phyloP scores from a whole-genome alignment of 1,140 invertebrate genomes.

The Bombus breviceps region DNA sequence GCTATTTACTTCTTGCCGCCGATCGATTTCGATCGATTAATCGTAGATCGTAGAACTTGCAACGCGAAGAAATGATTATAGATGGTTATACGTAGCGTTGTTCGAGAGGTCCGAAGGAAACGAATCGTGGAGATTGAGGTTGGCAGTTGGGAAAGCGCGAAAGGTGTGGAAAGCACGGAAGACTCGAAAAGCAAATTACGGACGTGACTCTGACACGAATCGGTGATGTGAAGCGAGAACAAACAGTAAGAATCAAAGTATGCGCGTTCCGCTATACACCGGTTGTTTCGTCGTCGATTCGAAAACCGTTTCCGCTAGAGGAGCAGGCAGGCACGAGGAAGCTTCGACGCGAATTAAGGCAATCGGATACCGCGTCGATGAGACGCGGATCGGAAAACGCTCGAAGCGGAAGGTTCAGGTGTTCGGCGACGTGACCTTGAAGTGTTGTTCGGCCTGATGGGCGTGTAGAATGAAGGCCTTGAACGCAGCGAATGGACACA shows the following conservation, averaged over 20 bases:
- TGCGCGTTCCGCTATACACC: neutral
- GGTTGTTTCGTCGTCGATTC: neutral
- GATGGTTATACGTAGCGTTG: neutral
- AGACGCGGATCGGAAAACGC: neutral
- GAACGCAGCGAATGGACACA: constrained; percentile 81
- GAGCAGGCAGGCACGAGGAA: constrained; percentile 25
- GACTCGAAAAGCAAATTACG: neutral
- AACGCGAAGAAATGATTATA: neutral
- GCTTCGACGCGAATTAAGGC: constrained; percentile 54
- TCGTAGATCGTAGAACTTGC: neutral
- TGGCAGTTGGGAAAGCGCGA: neutral
- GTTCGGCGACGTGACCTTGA: constrained; percentile 79
- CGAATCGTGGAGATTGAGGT: neutral
- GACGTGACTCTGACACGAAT: neutral
- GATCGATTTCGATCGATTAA: neutral
- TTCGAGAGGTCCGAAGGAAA: neutral
- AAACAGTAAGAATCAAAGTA: neutral
- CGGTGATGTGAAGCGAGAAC: neutral
- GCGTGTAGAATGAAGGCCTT: constrained; percentile 82
- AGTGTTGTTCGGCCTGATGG: constrained; percentile 82
- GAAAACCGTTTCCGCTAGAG: neutral
- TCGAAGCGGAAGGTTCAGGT: constrained; percentile 64
- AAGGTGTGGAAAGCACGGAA: neutral
- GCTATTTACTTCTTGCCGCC: neutral
- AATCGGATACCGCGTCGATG: constrained; percentile 39